Evolutionary conservation across 2,797 vertebrate genomes (phyloP), one percentile per base, ranked within the genome.

Genomic region (Aplochiton taeniatus): DNA sequence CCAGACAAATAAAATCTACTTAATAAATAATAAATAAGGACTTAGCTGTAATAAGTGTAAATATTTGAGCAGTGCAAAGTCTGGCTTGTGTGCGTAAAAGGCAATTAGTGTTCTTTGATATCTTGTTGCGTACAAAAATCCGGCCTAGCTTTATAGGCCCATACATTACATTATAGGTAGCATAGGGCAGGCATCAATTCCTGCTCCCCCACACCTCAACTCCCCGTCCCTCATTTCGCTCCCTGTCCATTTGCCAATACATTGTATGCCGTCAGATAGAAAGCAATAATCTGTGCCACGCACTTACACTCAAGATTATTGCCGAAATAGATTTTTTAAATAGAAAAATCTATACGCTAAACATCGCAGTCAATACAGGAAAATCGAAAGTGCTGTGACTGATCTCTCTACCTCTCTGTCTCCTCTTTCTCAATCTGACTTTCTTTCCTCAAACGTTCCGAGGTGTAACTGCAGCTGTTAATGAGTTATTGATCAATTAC

Each of bases 271-370:
- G 78, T 74, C 78, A 76, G 68, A 77, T 79, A 68, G 75, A 59
- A 76, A 74, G 66, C 74, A 63, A 73, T 83, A 72, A 70, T 82
- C 83, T 62, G 77, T 78, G 79, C 80, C 31, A 72, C 41, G 85
- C 89, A 89, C 84, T 88, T 83, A 90, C 89, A 86, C 87, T 83
- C 88, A 46, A 90, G 89, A 91, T 93, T 89, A 93, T 91, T 88
- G 83, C 86, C 81, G 47, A 69, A 87, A 93, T 91, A 65, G 88
- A 92, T 93, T 92, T 91, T 90, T 90, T 85, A 93, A 93, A 93
- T 91, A 90, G 91, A 91, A 92, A 92, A 92, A 92, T 93, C 91
- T 76, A 93, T 93, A 88, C 85, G 79, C 90, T 93, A 92, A 92
- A 92, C 91, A 93, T 91, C 86, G 85, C 87, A 85, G 90, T 93